A percentile compares a stretch with the other conserved stretches of the same genome.
Evolutionary conservation across 2,113 vertebrate species (phyloP).

Genomic region (Plotosus lineatus): DNA sequence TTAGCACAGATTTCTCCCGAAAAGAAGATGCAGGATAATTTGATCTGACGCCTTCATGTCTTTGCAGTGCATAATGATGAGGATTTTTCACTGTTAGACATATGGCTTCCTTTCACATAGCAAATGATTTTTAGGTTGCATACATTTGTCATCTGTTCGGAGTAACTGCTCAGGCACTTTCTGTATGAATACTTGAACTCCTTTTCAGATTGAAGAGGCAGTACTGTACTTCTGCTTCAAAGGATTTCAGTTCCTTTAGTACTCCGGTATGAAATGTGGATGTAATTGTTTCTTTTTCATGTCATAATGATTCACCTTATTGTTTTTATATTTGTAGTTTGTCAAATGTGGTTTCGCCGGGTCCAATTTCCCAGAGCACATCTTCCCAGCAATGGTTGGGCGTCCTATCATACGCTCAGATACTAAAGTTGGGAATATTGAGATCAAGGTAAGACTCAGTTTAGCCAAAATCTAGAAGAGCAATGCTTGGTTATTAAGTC

Average conservation of each 20-base stretch:
- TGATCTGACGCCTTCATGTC: not conserved
- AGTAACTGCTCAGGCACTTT: not conserved
- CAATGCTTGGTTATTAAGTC: not conserved
- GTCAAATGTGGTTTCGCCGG: conserved; percentile 98
- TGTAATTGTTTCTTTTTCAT: not conserved
- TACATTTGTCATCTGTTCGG: not conserved
- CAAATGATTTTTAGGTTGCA: not conserved
- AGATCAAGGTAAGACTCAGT: conserved; percentile 87
- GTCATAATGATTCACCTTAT: not conserved
- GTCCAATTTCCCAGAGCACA: conserved; percentile 97
- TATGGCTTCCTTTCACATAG: not conserved
- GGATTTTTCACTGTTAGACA: not conserved
- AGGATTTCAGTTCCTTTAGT: not conserved
- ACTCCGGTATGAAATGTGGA: not conserved
- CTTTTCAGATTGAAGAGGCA: not conserved
- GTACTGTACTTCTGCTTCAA: conserved; percentile 10
- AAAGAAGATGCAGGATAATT: not conserved
- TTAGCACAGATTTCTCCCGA: not conserved
- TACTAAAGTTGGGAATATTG: conserved; percentile 94
- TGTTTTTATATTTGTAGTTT: conserved; percentile 76
- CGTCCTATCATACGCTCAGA: conserved; percentile 92
- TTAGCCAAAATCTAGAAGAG: not conserved
- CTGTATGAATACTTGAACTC: not conserved
- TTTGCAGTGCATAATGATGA: not conserved
- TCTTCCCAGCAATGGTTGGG: conserved; percentile 96